Evolutionary conservation across 2,888 invertebrate genomes (phyloP), one percentile per base, ranked within the genome.

Genomic region (Troglohyphantes excavatus): DNA sequence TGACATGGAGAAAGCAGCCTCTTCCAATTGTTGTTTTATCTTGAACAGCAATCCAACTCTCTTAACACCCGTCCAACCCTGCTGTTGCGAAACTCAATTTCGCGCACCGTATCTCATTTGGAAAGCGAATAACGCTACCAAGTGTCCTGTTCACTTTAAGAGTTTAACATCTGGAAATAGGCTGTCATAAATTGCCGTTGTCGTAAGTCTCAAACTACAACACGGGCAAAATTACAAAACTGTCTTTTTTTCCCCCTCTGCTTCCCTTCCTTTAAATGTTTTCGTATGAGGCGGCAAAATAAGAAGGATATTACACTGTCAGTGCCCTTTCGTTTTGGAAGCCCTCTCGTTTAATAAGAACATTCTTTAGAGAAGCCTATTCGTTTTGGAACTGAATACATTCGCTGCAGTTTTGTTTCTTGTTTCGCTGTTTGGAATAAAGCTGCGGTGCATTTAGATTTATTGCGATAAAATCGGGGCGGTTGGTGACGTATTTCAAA

Each of bases 21-120:
- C n/a, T n/a, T 26, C 19, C 59, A 33, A 87, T 73, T 72, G 79
- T 79, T 81, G 61, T 65, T 79, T 73, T 73, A 65, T 23, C 26
- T 46, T 19, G 29, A 67, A 78, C 86, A 78, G 33, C 59, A 72
- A 23, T 29, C 27, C 26, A 67, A 33, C 79, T 81, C 26, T 65
- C 79, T 81, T 33, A 73, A 73, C 72, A 72, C 53, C 79, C 63
- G 87, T 87, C 73, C 43, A n/a, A 61, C 27, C 79, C 79, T 46
- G 87, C 79, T 87, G 81, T 81, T 87, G 29, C 23, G 21, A 73
- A 81, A 81, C 81, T 73, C 73, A 81, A 87, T 87, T 87, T 81
- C 87, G 46, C 73, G 19, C 87, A 81, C 79, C 73, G 81, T 79
- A 87, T 87, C 81, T 87, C 81, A 87, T 87, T 87, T 87, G 72